These are phyloP conservation scores for Lacerta viridis DNA, from an alignment of 2,797 vertebrate species.

Conservation along the genomic window DNA sequence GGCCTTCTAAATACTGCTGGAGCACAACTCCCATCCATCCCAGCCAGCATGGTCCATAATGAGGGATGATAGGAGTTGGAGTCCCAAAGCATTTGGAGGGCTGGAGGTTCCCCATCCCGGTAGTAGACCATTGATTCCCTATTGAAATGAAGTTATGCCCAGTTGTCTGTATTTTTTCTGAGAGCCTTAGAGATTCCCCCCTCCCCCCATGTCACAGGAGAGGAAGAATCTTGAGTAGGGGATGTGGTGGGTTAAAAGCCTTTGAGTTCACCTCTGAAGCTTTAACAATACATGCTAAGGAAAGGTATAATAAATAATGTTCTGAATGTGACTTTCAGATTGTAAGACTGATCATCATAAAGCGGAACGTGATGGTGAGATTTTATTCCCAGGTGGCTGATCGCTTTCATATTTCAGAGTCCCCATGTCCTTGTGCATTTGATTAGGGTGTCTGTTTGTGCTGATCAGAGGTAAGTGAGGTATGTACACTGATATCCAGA, in stretches of 20 bases:
- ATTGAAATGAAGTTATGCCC: not conserved
- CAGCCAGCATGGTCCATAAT: too few relatives aligned
- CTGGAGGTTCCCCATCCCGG: too few relatives aligned
- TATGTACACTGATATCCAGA: constrained; percentile 31
- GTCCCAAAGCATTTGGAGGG: too few relatives aligned
- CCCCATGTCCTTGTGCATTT: constrained; percentile 64
- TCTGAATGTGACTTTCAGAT: constrained; percentile 71
- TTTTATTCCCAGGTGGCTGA: constrained; percentile 63
- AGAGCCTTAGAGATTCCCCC: too few relatives aligned
- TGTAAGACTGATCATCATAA: constrained; percentile 67
- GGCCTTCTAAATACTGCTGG: too few relatives aligned
- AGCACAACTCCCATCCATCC: too few relatives aligned
- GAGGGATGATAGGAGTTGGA: too few relatives aligned
- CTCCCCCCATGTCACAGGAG: constrained; percentile 19
- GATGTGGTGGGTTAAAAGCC: constrained; percentile 49
- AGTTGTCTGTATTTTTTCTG: not conserved
- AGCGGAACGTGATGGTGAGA: constrained; percentile 58
- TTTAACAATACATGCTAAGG: constrained; percentile 45
- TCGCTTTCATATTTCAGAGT: constrained; percentile 67
- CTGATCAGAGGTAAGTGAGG: constrained; percentile 64
- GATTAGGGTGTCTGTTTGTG: constrained; percentile 54
- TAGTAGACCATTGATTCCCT: not conserved
- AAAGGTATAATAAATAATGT: constrained; percentile 55
- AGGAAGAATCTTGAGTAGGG: constrained; percentile 54
- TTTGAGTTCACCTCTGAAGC: constrained; percentile 57